phyloP scores from a whole-genome alignment of 2,113 vertebrate genomes.

The Atractosteus spatula region DNA sequence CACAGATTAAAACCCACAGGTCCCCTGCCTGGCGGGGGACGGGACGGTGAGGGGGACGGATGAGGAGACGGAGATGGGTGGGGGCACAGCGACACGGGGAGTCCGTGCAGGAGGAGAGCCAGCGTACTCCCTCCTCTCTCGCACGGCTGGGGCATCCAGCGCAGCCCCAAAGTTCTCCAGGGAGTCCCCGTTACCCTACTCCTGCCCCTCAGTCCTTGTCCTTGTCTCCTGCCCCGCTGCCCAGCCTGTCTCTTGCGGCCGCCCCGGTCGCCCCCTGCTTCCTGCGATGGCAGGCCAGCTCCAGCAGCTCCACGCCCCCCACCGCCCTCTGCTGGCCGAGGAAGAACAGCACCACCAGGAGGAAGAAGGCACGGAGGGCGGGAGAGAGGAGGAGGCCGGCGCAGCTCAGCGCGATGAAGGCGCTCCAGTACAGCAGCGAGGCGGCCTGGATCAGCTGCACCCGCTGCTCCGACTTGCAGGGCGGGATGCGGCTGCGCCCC shows the following conservation, averaged over 20 bases:
- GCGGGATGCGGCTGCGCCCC: conserved; percentile 65
- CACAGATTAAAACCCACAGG: not conserved
- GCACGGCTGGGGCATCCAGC: conserved; percentile 19
- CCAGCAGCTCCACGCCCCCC: conserved; percentile 87
- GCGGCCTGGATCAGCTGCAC: conserved; percentile 76
- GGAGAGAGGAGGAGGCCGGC: conserved; percentile 72
- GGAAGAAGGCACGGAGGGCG: conserved; percentile 72
- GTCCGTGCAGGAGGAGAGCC: conserved; percentile 36
- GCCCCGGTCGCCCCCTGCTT: not conserved
- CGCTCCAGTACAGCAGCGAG: conserved; percentile 86
- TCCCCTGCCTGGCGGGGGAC: not conserved
- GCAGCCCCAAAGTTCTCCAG: conserved; percentile 18
- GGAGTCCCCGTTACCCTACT: conserved; percentile 11
- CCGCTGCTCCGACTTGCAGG: conserved; percentile 87
- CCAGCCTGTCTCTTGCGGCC: not conserved
- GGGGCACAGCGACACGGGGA: not conserved
- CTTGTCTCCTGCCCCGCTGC: not conserved
- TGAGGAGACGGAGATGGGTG: not conserved
- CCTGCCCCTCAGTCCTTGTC: not conserved
- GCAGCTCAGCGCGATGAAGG: conserved; percentile 69
- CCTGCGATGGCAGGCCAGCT: conserved; percentile 77
- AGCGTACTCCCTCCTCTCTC: conserved; percentile 22
- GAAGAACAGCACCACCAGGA: conserved; percentile 67
- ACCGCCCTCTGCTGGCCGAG: conserved; percentile 76
- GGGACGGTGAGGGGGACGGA: too few relatives aligned